Base-by-base conservation (phyloP, 2,888 invertebrate genomes). In the Chrysodeixis includens region DNA sequence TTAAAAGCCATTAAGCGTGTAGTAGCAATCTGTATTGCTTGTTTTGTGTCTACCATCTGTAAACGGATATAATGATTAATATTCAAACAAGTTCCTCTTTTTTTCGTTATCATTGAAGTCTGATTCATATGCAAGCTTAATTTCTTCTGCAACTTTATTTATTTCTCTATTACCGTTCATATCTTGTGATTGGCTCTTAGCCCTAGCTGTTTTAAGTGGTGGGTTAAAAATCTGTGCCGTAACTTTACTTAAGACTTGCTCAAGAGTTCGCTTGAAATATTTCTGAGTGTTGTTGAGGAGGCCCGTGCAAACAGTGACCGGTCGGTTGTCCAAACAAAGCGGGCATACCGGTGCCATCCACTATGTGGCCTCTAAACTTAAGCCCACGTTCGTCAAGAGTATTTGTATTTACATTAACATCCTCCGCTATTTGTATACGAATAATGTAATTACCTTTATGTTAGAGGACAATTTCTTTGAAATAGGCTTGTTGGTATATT, bases 251-350 rank as follows among this genome's bases (percentile, higher is more conserved):
- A 63, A 69, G 65, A 22, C 84, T 88, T 87, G 83, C 88, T 89
- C 79, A 90, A 90, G 86, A 86, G 85, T 85, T 85, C 84, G 89
- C 86, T 88, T 87, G 85, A 91, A 92, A 93, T 91, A 92, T 93
- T 90, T 93, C 91, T 83, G 87, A 93, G 92, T 91, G 90, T 87
- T 90, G 88, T 92, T 84, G 89, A 91, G 88, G 88, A 90, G 90
- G 88, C 89, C 86, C 86, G 85, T 86, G 89, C 90, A 94, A 95
- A 95, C 88, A 95, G 87, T 89, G 94, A 94, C 93, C 94, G 93
- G 93, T 93, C 86, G 88, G 87, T 89, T 93, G 88, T 87, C 82
- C 90, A 94, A 93, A 94, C 90, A 94, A 81, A 85, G 87, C 88
- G 86, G 75, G 83, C 83, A 78, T 81, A 84, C 85, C 84, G 86